Percentiles rank a stretch among this genome's conserved stretches.
These are phyloP conservation scores for Bombus sibiricus DNA, from an alignment of 1,140 invertebrate genomes.

Conservation along the genomic window DNA sequence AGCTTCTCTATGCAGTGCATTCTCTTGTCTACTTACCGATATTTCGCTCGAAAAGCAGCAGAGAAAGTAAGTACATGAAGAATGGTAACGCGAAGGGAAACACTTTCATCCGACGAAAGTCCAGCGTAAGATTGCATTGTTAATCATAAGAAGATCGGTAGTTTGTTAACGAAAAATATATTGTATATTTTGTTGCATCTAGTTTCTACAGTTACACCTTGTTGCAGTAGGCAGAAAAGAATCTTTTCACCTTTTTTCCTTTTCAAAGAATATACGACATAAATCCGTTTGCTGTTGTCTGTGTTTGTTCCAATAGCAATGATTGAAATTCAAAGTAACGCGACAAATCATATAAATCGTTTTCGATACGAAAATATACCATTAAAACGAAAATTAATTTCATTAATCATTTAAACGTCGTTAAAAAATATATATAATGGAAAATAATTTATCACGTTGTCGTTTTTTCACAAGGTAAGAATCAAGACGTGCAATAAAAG, in stretches of 20 bases:
- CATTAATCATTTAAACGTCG: background rate
- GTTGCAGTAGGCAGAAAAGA: background rate
- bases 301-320: background rate
- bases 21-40: background rate
- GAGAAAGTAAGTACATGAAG: background rate
- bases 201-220: constrained; percentile 32
- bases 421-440: background rate
- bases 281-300: background rate
- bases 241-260: too few species aligned
- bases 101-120: background rate
- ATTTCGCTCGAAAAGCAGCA: background rate
- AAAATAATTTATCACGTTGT: background rate
- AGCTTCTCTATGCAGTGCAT: background rate
- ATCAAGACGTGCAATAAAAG: background rate
- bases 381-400: background rate
- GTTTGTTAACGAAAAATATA: constrained; percentile 46
- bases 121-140: background rate
- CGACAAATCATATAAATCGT: background rate
- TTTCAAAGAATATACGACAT: background rate
- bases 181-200: constrained; percentile 34
- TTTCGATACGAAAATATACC: background rate
- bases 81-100: background rate
- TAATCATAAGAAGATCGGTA: background rate
- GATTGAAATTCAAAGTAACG: background rate
- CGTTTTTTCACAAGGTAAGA: background rate